Conservation (phyloP, 2,113 vertebrate species). For the Solea solea region DNA sequence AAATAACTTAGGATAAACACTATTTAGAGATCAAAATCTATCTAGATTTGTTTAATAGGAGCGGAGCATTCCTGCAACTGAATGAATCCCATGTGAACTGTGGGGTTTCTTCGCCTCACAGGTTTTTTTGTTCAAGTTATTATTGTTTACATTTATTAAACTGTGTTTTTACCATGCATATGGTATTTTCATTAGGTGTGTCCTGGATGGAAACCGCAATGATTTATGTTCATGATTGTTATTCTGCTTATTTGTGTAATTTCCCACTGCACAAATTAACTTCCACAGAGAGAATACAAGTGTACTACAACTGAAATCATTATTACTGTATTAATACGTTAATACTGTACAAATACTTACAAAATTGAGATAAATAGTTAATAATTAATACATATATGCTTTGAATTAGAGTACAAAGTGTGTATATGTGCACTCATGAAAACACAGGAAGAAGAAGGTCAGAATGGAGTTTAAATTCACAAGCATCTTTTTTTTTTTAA, state of each 20-base stretch:
- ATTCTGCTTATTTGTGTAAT: background rate
- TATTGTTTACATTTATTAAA: background rate
- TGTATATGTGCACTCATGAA: constrained; percentile 1
- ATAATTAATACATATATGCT: background rate
- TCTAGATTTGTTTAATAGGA: no score
- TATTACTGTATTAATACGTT: no score
- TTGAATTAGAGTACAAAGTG: background rate
- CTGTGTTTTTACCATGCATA: background rate
- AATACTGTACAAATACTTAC: background rate
- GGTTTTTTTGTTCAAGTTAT: background rate
- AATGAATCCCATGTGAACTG: background rate
- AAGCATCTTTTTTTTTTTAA: constrained; percentile 44
- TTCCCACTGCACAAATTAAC: background rate
- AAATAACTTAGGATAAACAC: no score
- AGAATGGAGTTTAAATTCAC: constrained; percentile 46
- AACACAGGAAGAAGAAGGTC: constrained; percentile 30
- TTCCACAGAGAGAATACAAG: background rate
- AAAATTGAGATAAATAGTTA: background rate
- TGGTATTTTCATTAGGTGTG: background rate
- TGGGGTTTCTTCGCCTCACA: background rate
- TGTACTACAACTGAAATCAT: no score
- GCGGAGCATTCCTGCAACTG: background rate
- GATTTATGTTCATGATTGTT: background rate
- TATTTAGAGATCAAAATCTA: no score
- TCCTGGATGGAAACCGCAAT: background rate